Evolutionary conservation across 2,113 vertebrate genomes (phyloP).

Genomic region (Scopus umbretta): DNA sequence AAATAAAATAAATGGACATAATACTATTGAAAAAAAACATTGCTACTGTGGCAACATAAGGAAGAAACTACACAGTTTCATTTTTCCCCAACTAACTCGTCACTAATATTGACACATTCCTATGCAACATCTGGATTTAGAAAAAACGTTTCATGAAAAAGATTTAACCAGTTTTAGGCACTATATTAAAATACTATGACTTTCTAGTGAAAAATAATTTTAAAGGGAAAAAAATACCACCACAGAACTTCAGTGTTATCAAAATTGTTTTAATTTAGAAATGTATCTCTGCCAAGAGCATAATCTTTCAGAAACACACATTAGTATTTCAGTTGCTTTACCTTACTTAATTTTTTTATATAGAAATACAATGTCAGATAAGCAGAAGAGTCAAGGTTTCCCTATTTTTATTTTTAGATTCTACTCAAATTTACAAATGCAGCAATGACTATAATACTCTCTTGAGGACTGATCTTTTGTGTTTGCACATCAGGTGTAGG

Average conservation of each 20-base stretch:
- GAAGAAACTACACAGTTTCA: neutral
- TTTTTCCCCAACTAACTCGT: neutral
- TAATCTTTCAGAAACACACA: neutral
- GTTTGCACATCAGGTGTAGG: neutral
- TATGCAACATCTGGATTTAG: neutral
- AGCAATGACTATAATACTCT: neutral
- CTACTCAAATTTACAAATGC: neutral
- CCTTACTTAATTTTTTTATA: neutral
- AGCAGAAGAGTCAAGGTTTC: neutral
- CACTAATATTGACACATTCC: neutral
- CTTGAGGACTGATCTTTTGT: neutral
- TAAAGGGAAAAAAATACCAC: neutral
- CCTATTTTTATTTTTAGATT: neutral
- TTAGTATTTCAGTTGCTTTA: neutral
- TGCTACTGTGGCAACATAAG: neutral
- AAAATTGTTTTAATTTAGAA: neutral
- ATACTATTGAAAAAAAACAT: neutral
- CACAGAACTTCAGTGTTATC: neutral
- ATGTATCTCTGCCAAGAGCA: neutral
- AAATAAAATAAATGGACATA: neutral
- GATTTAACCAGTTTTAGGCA: neutral
- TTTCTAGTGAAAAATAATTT: neutral
- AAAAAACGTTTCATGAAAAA: neutral
- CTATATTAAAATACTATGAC: neutral
- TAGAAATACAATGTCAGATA: neutral